These are phyloP conservation scores for Garrulus glandarius DNA, from an alignment of 2,797 vertebrate species.

Conservation along the genomic window DNA sequence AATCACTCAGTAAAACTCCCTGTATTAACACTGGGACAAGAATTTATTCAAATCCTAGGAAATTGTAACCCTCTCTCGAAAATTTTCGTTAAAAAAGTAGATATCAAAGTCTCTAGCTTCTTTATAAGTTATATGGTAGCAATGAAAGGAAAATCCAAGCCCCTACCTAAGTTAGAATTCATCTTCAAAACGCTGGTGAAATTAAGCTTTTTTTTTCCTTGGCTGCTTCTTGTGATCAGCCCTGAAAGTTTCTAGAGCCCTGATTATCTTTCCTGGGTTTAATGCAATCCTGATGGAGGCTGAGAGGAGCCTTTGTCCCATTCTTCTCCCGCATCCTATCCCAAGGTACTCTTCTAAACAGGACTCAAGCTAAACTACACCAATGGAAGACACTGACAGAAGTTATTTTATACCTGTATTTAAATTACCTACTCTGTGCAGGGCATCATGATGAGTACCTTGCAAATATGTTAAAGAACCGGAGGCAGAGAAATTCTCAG, in stretches of 20 bases:
- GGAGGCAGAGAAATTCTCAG: not conserved
- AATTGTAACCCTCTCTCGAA: not conserved
- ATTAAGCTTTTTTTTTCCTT: slow-evolving; percentile 16
- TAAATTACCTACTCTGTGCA: not conserved
- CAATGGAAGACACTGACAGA: not conserved
- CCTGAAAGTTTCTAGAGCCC: not conserved
- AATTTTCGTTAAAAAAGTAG: slow-evolving; percentile 13
- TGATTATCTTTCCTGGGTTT: slow-evolving; percentile 1
- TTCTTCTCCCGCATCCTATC: not conserved
- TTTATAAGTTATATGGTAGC: not conserved
- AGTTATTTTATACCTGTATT: not conserved
- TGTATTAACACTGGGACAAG: not conserved
- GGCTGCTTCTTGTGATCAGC: not conserved
- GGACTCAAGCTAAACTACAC: not conserved
- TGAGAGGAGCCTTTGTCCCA: not conserved
- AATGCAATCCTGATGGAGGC: not conserved
- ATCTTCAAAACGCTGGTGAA: slow-evolving; percentile 15
- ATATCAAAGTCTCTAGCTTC: not conserved
- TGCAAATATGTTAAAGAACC: not conserved
- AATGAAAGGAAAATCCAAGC: slow-evolving; percentile 14
- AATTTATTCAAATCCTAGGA: slow-evolving; percentile 7
- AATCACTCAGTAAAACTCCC: not conserved
- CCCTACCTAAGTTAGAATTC: not conserved
- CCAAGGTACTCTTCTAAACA: not conserved
- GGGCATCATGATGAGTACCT: not conserved